Evolutionary conservation across 2,888 invertebrate genomes (phyloP).

Genomic region (Dryococelus australis): DNA sequence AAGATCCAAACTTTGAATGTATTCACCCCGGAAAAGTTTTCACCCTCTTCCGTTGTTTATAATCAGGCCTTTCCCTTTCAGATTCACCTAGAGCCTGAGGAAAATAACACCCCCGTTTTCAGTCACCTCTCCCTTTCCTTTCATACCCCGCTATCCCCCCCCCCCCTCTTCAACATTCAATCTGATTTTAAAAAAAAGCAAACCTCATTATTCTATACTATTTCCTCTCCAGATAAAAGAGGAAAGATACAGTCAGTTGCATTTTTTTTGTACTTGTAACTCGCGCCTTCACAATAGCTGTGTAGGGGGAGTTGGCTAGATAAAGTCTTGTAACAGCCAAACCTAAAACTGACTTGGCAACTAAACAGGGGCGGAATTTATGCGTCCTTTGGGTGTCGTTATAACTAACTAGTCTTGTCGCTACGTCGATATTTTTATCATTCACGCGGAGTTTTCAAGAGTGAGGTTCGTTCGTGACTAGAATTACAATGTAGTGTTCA

Average conservation of each 20-base stretch:
- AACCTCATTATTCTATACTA: slow-evolving; percentile 26
- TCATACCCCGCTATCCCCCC: neutral
- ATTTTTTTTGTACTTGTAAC: neutral
- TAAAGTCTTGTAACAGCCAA: neutral
- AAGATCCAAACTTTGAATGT: slow-evolving; percentile 3
- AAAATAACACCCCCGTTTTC: slow-evolving; percentile 23
- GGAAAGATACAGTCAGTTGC: neutral
- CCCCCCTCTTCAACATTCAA: no score
- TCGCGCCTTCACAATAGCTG: neutral
- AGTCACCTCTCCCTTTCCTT: neutral
- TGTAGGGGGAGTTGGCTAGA: neutral
- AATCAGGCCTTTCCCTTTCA: neutral
- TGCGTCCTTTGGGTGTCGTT: neutral
- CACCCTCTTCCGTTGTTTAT: slow-evolving; percentile 12
- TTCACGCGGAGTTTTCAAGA: neutral
- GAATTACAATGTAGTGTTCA: neutral
- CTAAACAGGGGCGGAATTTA: neutral
- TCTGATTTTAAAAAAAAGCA: slow-evolving; percentile 27
- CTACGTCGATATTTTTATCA: neutral
- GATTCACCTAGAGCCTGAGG: slow-evolving; percentile 5
- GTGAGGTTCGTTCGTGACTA: neutral
- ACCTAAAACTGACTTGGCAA: neutral
- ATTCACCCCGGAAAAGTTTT: slow-evolving; percentile 23
- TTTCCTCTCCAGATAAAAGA: slow-evolving; percentile 24
- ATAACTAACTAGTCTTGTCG: neutral